Conservation (phyloP, 2,888 invertebrate genomes). For the Slavum lentiscoides region DNA sequence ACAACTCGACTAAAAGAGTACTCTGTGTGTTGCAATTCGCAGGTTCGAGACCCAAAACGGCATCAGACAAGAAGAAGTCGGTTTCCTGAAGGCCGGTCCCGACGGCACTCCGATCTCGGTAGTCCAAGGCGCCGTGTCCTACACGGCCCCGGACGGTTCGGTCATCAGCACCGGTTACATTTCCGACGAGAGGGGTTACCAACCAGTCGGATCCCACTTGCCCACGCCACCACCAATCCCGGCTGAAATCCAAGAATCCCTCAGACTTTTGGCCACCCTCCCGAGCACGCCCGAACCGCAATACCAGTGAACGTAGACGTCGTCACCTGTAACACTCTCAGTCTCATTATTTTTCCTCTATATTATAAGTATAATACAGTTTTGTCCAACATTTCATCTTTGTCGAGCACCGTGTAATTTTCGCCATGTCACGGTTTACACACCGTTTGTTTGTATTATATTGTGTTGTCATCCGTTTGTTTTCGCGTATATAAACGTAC, state of each 20-base stretch:
- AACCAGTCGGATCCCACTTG: constrained; percentile 75
- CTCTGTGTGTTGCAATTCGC: constrained; percentile 43
- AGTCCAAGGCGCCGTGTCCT: constrained; percentile 76
- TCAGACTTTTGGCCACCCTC: constrained; percentile 54
- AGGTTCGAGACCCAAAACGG: constrained; percentile 62
- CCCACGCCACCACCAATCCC: constrained; percentile 79
- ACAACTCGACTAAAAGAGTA: too few species aligned
- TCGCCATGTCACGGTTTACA: not conserved
- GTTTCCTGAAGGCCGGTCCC: constrained; percentile 64
- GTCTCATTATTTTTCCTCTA: not conserved
- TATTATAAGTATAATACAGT: not conserved
- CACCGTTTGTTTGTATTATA: not conserved
- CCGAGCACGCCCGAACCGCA: constrained; percentile 55
- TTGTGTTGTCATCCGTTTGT: not conserved
- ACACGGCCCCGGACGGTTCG: constrained; percentile 71
- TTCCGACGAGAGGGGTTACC: constrained; percentile 77
- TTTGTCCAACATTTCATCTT: not conserved
- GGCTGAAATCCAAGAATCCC: constrained; percentile 64
- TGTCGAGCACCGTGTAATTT: not conserved
- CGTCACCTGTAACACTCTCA: not conserved
- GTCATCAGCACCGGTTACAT: constrained; percentile 66
- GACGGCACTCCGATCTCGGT: constrained; percentile 60
- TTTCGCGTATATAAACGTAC: not conserved
- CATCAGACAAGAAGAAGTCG: constrained; percentile 61
- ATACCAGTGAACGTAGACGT: constrained; percentile 8